Percentiles rank a stretch among this genome's conserved stretches.
Evolutionary conservation across 2,113 vertebrate species (phyloP).

Genomic region (Sciurus niger): DNA sequence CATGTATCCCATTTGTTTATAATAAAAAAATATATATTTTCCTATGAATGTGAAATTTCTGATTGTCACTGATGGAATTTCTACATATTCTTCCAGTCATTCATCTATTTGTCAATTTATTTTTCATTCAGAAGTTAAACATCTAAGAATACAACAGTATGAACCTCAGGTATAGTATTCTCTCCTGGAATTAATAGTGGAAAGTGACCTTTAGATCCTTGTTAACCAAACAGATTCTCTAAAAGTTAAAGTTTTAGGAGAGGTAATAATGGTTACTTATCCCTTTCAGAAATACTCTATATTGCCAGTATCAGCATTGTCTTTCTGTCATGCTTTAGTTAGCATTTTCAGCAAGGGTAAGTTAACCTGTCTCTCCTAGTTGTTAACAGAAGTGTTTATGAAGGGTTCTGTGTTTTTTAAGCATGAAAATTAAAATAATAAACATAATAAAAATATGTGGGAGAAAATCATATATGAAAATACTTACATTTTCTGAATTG

Average conservation of each 20-base stretch:
- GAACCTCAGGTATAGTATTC: not conserved
- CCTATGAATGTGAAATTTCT: not conserved
- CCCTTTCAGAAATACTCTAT: not conserved
- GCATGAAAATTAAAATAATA: not conserved
- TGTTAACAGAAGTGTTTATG: not conserved
- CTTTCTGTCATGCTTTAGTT: not conserved
- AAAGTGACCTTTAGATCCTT: not conserved
- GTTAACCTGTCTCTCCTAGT: not conserved
- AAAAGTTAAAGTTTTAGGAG: not conserved
- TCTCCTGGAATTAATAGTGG: not conserved
- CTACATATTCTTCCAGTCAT: not conserved
- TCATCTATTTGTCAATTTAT: not conserved
- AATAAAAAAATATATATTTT: not conserved
- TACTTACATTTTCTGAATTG: not conserved
- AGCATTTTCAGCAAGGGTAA: not conserved
- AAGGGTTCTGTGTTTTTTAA: not conserved
- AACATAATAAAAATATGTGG: not conserved
- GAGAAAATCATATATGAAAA: not conserved
- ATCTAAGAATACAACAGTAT: not conserved
- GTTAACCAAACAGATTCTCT: not conserved
- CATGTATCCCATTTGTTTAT: too few relatives aligned
- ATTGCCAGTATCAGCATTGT: not conserved
- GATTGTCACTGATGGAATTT: not conserved
- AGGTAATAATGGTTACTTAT: not conserved
- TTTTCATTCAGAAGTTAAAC: not conserved